These are phyloP conservation scores for Pongo pygmaeus DNA, from an alignment of 2,113 vertebrate genomes.

Conservation along the genomic window DNA sequence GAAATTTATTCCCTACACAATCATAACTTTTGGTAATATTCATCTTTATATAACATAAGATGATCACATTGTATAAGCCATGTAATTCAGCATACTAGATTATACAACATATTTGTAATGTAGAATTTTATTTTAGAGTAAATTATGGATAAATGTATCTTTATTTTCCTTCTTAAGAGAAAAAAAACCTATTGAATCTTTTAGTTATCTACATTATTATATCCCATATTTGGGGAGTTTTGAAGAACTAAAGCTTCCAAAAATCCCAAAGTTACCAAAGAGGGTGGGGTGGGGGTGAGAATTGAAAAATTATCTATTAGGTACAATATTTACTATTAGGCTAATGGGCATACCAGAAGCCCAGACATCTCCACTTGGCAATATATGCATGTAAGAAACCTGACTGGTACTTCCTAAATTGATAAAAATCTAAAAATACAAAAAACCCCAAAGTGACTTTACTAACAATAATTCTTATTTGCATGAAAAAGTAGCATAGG, in stretches of 20 bases:
- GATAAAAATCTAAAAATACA: no score
- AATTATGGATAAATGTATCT: constrained; percentile 1
- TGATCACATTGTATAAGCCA: background rate
- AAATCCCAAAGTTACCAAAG: background rate
- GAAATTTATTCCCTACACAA: background rate
- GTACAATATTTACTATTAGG: no score
- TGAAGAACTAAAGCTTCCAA: background rate
- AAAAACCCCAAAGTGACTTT: background rate
- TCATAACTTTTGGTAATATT: background rate
- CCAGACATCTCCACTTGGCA: no score
- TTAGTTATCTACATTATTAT: background rate
- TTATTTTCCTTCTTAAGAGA: background rate
- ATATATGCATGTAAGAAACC: no score
- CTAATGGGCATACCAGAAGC: no score
- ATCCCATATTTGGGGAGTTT: background rate
- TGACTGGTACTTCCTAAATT: no score
- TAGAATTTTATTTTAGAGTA: constrained; percentile 4
- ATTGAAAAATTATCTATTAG: no score
- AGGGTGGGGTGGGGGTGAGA: no score
- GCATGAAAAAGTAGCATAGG: background rate
- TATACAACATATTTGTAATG: background rate
- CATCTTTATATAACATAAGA: background rate
- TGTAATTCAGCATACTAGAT: background rate
- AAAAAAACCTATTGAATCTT: background rate
- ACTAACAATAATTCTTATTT: background rate